phyloP scores from a whole-genome alignment of 2,888 invertebrate genomes.

The Archips xylosteana region DNA sequence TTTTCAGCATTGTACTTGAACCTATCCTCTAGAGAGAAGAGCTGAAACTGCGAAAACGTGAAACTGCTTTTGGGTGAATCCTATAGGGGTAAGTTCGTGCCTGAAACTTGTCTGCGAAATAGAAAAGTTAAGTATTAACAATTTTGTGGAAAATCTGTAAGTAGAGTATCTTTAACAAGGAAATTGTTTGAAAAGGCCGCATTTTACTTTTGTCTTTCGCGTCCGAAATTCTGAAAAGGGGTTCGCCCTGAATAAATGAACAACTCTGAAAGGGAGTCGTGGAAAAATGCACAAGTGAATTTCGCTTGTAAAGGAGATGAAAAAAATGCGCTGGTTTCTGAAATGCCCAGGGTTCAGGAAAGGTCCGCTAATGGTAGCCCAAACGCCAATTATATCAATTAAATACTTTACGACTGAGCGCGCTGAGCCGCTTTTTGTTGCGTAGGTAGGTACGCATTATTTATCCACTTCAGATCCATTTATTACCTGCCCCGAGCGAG shows the following conservation, averaged over 20 bases:
- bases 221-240: constrained; percentile 67
- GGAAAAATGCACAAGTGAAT: constrained; percentile 69
- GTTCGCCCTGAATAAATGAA: constrained; percentile 73
- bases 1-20: constrained; percentile 1
- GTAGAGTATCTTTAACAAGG: constrained; percentile 23
- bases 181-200: constrained; percentile 36
- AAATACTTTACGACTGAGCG: constrained; percentile 72
- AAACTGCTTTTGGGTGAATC: constrained; percentile 19
- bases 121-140: constrained; percentile 15
- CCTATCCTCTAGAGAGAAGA: constrained; percentile 7
- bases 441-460: constrained; percentile 28
- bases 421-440: constrained; percentile 54
- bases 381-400: constrained; percentile 82
- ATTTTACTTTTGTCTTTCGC: constrained; percentile 59
- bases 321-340: constrained; percentile 70
- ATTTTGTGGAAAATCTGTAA: constrained; percentile 4
- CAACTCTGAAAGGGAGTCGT: constrained; percentile 70
- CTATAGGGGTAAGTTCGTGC: constrained; percentile 12
- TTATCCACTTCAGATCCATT: constrained; percentile 31
- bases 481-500: constrained; percentile 13
- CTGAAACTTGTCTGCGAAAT: constrained; percentile 20
- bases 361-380: constrained; percentile 74
- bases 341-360: constrained; percentile 58
- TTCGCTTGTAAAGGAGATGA: constrained; percentile 63
- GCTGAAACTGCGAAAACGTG: constrained; percentile 12